phyloP scores from a whole-genome alignment of 2,888 invertebrate species.

The Epinotia nisella region DNA sequence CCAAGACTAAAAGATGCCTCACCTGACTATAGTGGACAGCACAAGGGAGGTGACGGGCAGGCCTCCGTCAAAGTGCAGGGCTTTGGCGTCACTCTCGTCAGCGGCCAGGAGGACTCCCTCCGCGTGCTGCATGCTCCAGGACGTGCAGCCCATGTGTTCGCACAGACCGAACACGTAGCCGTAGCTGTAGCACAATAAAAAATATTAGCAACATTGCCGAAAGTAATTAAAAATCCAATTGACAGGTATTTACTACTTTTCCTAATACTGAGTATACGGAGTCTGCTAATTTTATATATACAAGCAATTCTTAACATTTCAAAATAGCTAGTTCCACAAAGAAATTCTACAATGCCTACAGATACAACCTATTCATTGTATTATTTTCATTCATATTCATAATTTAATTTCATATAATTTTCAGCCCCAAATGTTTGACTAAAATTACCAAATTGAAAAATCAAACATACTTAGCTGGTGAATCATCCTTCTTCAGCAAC shows the following conservation, averaged over 20 bases:
- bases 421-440: too few relatives aligned
- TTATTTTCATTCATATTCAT: too few relatives aligned
- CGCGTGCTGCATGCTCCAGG: conserved; percentile 88
- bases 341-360: too few relatives aligned
- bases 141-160: conserved; percentile 87
- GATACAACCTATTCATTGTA: too few relatives aligned
- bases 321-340: too few relatives aligned
- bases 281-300: too few relatives aligned
- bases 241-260: too few relatives aligned
- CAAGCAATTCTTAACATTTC: too few relatives aligned
- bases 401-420: too few relatives aligned
- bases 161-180: conserved; percentile 94
- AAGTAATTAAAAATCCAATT: too few relatives aligned
- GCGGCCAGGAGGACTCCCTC: conserved; percentile 98
- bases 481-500: conserved; percentile 93
- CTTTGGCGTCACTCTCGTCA: conserved; percentile 95
- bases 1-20: too few relatives aligned
- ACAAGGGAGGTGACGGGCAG: conserved; percentile 90
- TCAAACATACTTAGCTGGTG: conserved; percentile 86
- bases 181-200: conserved; percentile 84
- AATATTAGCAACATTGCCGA: not conserved
- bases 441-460: not conserved
- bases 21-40: conserved; percentile 84
- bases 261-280: too few relatives aligned
- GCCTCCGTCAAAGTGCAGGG: conserved; percentile 96